Evolutionary conservation across 2,113 vertebrate species (phyloP).

Genomic region (Cranoglanis bouderius): DNA sequence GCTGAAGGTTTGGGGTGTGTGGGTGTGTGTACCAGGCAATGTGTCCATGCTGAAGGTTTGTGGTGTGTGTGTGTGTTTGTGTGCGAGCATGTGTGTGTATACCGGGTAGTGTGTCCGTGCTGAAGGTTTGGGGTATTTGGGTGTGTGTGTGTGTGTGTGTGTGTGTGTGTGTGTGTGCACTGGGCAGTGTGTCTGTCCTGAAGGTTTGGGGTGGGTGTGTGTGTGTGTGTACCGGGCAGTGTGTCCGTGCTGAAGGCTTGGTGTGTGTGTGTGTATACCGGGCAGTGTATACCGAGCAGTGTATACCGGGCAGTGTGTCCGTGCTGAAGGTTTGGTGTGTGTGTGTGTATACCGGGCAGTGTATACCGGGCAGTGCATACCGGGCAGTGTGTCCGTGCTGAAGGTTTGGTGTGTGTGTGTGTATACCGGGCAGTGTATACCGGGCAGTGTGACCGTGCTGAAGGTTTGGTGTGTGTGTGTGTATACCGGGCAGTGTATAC

Average conservation of each 20-base stretch:
- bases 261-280: not conserved
- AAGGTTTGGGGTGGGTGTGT: conserved; percentile 83
- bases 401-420: not conserved
- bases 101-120: conserved; percentile 79
- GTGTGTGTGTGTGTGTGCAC: conserved; percentile 61
- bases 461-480: conserved; percentile 72
- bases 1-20: conserved; percentile 73
- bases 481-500: conserved; percentile 66
- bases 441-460: conserved; percentile 75
- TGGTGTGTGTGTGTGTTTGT: conserved; percentile 62
- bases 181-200: conserved; percentile 75
- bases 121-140: conserved; percentile 84
- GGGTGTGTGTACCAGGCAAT: conserved; percentile 73
- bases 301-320: conserved; percentile 63
- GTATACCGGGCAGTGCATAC: conserved; percentile 63
- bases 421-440: conserved; percentile 63
- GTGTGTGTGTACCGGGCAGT: conserved; percentile 57
- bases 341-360: conserved; percentile 48
- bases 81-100: no score
- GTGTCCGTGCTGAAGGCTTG: not conserved
- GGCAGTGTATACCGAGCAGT: conserved; percentile 73
- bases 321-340: conserved; percentile 75
- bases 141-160: not conserved
- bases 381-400: conserved; percentile 63
- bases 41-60: conserved; percentile 76